Conservation (phyloP, 2,888 invertebrate genomes). For the Hydrotaea cyrtoneurina region DNA sequence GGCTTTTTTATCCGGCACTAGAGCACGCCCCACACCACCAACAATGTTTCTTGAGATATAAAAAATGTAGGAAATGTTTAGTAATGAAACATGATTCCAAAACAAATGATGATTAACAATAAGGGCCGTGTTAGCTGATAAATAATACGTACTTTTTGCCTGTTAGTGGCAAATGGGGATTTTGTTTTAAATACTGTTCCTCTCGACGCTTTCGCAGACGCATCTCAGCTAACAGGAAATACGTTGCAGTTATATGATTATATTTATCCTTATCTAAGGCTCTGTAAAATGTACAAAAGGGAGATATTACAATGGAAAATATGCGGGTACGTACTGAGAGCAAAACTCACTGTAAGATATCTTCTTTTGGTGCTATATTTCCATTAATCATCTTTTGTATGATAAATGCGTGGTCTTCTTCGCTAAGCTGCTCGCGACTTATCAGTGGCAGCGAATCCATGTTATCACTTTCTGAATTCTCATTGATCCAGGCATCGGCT, state of each 20-base stretch:
- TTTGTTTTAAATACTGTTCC: conserved; percentile 82
- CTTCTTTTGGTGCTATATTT: conserved; percentile 95
- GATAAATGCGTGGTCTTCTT: conserved; percentile 94
- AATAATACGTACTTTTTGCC: conserved; percentile 61
- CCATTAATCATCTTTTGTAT: conserved; percentile 98
- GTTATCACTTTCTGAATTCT: conserved; percentile 77
- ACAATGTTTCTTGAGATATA: conserved; percentile 63
- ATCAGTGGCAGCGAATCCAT: conserved; percentile 90
- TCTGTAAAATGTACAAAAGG: conserved; percentile 80
- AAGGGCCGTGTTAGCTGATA: not conserved
- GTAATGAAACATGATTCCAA: conserved; percentile 44
- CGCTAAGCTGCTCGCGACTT: conserved; percentile 93
- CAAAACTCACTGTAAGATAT: conserved; percentile 90
- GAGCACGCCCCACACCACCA: conserved; percentile 61
- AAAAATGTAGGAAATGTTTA: conserved; percentile 61
- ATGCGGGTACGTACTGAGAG: not conserved
- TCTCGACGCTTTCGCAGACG: conserved; percentile 91
- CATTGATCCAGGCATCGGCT: conserved; percentile 90
- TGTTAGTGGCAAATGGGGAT: conserved; percentile 66
- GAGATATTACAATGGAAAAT: conserved; percentile 19
- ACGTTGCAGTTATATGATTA: conserved; percentile 99
- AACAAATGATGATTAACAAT: conserved; percentile 1
- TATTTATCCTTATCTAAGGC: conserved; percentile 97
- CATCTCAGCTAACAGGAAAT: conserved; percentile 96
- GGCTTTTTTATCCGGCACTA: conserved; percentile 70